Evolutionary conservation across 2,113 vertebrate species (phyloP), one percentile per base, ranked within the genome.

Genomic region (Argyrosomus japonicus): DNA sequence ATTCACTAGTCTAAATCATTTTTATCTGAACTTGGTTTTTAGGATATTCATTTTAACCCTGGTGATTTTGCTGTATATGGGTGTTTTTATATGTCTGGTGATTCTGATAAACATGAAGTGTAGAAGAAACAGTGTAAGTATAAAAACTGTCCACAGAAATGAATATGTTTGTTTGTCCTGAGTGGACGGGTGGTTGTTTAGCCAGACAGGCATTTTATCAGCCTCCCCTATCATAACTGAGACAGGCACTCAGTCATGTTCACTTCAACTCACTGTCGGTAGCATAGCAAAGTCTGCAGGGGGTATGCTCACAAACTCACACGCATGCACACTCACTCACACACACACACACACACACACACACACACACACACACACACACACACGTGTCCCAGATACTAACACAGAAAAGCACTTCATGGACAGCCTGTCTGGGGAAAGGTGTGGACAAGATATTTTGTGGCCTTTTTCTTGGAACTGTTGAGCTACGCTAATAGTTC

Each of bases 351-450:
- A 29, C 53, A 72, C 77, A 71, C 75, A 47, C 40, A 40, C 21
- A n/a, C 56, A 68, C 77, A 74, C 76, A 68, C 74, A 63, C 72
- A 83, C 63, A 71, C 68, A 75, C 67, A 25, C 68, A 75, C 61
- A 68, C 45, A 21, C 61, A 27, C 32, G 7, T 56, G 81, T 77
- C 83, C 83, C 73, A 89, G 82, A 86, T 88, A 82, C 68, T 84
- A 82, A 93, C 93, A 95, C 77, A 87, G 84, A 93, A 94, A 94
- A 90, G 93, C 93, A 94, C 93, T 94, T 94, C 75, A 76, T 74
- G 74, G 78, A 92, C 81, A 86, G 82, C 73, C 87, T 82, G 82
- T 91, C 83, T 83, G 68, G 89, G 87, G 88, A 90, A 81, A 90
- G 89, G 91, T 93, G 91, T 85, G 87, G 92, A 92, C 91, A 89